Percentiles rank a stretch among this genome's conserved stretches.
Evolutionary conservation across 2,113 vertebrate species (phyloP).

Genomic region (Oreochromis aureus): DNA sequence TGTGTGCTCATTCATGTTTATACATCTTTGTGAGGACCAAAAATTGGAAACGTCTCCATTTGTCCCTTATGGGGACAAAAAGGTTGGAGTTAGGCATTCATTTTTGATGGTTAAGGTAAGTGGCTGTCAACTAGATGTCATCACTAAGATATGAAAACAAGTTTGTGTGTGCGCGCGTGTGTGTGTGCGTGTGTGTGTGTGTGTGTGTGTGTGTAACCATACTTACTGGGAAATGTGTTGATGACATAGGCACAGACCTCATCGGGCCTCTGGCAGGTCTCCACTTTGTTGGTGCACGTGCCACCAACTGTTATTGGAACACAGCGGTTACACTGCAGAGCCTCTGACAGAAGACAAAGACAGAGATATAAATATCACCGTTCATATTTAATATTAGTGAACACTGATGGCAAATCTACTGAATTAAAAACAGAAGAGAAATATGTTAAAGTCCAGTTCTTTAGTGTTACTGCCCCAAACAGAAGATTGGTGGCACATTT

Average conservation of each 20-base stretch:
- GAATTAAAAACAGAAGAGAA: neutral
- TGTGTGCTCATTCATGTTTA: no score
- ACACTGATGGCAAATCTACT: neutral
- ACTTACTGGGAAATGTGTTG: neutral
- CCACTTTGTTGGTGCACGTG: neutral
- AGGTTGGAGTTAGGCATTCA: no score
- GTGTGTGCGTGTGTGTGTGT: no score
- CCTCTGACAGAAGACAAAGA: neutral
- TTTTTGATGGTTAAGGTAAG: no score
- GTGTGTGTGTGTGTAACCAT: neutral
- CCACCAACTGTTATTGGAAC: neutral
- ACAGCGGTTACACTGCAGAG: neutral
- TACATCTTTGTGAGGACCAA: no score
- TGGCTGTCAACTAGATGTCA: no score
- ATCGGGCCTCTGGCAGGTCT: neutral
- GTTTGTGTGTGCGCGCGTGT: no score
- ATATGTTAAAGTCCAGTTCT: neutral
- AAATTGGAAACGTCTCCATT: no score
- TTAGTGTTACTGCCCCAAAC: neutral
- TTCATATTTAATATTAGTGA: neutral
- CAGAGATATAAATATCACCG: rapidly evolving
- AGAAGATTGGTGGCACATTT: neutral
- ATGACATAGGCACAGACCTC: neutral
- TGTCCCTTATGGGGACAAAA: no score
- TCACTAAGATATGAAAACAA: no score